A percentile compares a stretch with the other conserved stretches of the same genome.
phyloP scores from a whole-genome alignment of 1,140 invertebrate genomes.

The Melitaea cinxia region DNA sequence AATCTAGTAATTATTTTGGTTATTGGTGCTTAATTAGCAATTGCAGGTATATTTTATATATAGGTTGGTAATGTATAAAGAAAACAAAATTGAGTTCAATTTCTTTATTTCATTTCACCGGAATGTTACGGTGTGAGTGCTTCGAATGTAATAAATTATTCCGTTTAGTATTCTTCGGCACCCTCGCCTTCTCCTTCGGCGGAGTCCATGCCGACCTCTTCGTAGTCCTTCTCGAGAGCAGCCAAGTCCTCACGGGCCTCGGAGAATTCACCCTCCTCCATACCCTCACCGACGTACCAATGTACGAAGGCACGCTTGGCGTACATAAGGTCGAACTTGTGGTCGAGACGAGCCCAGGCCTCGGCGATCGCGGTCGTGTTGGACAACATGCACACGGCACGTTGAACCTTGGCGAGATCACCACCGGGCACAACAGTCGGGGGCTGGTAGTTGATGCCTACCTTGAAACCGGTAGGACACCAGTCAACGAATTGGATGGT shows the following conservation, averaged over 20 bases:
- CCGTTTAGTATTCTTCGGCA: conserved; percentile 85
- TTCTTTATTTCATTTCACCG: conserved; percentile 61
- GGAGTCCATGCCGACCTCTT: conserved; percentile 90
- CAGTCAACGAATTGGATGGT: conserved; percentile 95
- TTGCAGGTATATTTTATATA: no score
- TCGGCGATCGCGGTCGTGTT: conserved; percentile 93
- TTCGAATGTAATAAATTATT: conserved; percentile 33
- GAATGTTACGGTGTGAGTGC: conserved; percentile 69
- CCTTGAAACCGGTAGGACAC: conserved; percentile 95
- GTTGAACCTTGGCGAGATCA: conserved; percentile 89
- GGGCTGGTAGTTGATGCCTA: conserved; percentile 90
- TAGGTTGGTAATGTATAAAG: not conserved
- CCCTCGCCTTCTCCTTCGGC: conserved; percentile 88
- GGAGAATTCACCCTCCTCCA: conserved; percentile 93
- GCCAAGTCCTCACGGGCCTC: conserved; percentile 94
- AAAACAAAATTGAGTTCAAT: conserved; percentile 11
- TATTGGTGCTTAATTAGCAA: no score
- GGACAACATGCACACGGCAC: conserved; percentile 89
- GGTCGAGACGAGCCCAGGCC: conserved; percentile 90
- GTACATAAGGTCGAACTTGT: conserved; percentile 94
- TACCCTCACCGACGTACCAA: conserved; percentile 94
- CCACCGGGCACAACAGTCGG: conserved; percentile 92
- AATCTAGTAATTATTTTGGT: no score
- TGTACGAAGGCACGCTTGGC: conserved; percentile 93
- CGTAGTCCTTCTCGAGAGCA: conserved; percentile 93